Evolutionary conservation across 1,140 invertebrate genomes (phyloP), one percentile per base, ranked within the genome.

Genomic region (Trichonephila clavata): DNA sequence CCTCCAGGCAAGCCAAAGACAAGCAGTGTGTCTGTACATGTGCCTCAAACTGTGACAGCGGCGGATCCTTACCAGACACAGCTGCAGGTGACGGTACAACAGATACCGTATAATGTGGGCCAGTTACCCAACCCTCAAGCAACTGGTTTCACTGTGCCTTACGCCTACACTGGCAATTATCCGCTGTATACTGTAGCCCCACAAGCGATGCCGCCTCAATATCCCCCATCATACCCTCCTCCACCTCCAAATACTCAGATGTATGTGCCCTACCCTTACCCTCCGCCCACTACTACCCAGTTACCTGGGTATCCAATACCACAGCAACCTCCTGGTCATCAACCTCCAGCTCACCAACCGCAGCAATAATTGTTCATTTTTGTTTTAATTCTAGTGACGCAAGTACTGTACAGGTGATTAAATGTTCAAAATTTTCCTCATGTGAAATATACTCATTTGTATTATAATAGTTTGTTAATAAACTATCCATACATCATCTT

Each of bases 131-230:
- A 81, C 68, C 50, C 92, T 16, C 68, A 81, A 65, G 60, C 57
- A 18, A 57, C 93, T 27, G 93, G 88, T 24, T 94, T 88, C 71
- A 87, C 93, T 61, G 93, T 94, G 93, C 93, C 93, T 92, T 94
- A 94, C 65, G 94, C 50, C 50, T 94, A 94, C 43, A 43, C 93
- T 87, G 84, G 84, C 92, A 93, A 88, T 24, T 93, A 93, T 93
- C 93, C 93, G 59, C 60, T 84, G 77, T 90, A 94, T 16, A 84
- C 93, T 24, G 93, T 87, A 32, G 86, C 93, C 32, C 90, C 90
- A 60, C 90, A 86, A 2, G 61, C 81, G 27, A 24, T 63, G 10
- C 71, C 71, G 21, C 87, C 83, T 39, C 93, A 94, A 57, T 90
- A 94, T 27, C 60, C 50, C 21, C 24, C 77, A 16, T 88, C 61